Evolutionary conservation across 1,140 invertebrate species (phyloP).

Genomic region (Uloborus diversus): DNA sequence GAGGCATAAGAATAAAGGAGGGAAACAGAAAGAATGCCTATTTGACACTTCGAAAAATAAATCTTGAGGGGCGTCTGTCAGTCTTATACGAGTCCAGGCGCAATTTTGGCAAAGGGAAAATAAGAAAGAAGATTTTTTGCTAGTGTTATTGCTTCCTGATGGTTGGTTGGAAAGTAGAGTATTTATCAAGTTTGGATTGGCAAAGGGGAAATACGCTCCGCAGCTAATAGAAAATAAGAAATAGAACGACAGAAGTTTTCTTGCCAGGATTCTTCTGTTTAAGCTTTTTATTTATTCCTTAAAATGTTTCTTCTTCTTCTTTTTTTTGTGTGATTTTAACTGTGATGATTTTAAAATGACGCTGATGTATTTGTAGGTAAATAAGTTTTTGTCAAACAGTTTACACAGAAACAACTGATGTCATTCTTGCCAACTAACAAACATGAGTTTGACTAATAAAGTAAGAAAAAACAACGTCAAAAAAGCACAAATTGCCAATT

Average conservation of each 20-base stretch:
- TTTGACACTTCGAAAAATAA: slow-evolving; percentile 39
- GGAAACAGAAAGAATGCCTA: slow-evolving; percentile 15
- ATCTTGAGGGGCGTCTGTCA: slow-evolving; percentile 18
- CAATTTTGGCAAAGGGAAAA: slow-evolving; percentile 19
- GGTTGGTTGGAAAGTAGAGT: slow-evolving; percentile 39
- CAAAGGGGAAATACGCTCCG: background rate
- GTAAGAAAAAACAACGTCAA: too few species aligned
- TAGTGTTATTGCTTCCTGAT: slow-evolving; percentile 48
- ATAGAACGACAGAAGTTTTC: background rate
- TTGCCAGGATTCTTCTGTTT: too few species aligned
- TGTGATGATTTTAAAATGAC: too few species aligned
- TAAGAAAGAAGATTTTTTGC: slow-evolving; percentile 11
- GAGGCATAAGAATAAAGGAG: background rate
- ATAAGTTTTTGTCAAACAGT: too few species aligned
- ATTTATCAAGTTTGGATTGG: slow-evolving; percentile 46
- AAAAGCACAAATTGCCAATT: too few species aligned
- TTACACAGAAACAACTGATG: too few species aligned
- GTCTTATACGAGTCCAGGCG: slow-evolving; percentile 17
- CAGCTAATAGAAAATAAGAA: background rate
- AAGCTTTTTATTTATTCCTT: too few species aligned
- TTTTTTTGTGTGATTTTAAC: too few species aligned
- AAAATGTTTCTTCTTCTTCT: too few species aligned
- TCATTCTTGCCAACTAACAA: too few species aligned
- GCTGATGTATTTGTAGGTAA: too few species aligned
- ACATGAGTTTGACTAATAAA: too few species aligned